Conservation (phyloP, 2,797 vertebrate genomes). For the Myotis daubentonii region DNA sequence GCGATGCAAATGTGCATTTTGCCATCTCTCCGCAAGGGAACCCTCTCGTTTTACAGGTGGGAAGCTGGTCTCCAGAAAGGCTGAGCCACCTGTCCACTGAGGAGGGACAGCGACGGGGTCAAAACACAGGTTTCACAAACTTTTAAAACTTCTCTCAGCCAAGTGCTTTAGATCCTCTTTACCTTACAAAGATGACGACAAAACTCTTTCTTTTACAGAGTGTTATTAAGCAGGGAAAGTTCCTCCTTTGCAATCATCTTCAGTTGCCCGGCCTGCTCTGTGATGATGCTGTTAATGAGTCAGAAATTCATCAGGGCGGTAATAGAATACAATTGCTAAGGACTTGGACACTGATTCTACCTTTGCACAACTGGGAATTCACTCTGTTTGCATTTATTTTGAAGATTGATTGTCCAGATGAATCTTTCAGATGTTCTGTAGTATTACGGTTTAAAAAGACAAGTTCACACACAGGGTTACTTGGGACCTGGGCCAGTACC, state of each 20-base stretch:
- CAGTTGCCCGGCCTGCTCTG: background rate
- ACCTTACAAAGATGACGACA: background rate
- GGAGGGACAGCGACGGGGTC: background rate
- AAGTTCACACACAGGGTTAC: background rate
- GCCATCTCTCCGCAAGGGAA: background rate
- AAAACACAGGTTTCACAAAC: constrained; percentile 4
- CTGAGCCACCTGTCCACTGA: background rate
- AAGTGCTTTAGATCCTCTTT: constrained; percentile 5
- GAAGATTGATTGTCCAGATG: background rate
- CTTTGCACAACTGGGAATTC: background rate
- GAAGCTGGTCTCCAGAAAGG: background rate
- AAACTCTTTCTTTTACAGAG: background rate
- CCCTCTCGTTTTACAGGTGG: background rate
- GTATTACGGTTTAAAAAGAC: background rate
- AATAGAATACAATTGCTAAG: background rate
- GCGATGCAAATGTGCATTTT: background rate
- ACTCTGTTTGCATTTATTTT: background rate
- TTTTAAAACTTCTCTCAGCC: background rate
- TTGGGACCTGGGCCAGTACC: background rate
- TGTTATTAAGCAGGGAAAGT: background rate
- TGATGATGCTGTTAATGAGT: background rate
- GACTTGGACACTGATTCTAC: background rate
- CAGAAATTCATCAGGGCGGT: background rate
- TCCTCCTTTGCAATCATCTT: background rate
- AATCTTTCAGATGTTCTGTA: background rate